These are phyloP conservation scores for Scartelaos histophorus DNA, from an alignment of 2,113 vertebrate genomes.

Conservation along the genomic window DNA sequence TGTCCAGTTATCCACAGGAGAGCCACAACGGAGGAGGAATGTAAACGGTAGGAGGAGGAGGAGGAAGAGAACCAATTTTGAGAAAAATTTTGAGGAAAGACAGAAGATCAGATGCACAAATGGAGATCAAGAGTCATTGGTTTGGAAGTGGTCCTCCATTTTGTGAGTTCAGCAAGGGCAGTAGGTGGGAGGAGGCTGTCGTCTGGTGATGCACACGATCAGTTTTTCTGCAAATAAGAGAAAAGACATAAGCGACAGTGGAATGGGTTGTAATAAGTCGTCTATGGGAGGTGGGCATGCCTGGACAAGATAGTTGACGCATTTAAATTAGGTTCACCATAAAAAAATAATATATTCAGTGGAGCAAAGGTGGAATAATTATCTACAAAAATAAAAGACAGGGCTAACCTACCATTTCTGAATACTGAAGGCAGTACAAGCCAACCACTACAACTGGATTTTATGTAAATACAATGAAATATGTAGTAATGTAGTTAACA, in stretches of 20 bases:
- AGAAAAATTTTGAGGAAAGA: constrained; percentile 29
- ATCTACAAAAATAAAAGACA: neutral
- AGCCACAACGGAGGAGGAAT: constrained; percentile 55
- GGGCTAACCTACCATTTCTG: neutral
- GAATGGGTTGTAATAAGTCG: neutral
- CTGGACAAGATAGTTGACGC: constrained; percentile 4
- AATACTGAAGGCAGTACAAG: neutral
- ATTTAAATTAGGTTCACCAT: constrained; percentile 14
- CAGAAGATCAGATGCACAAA: constrained; percentile 32
- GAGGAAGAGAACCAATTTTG: constrained; percentile 18
- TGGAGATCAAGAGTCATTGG: constrained; percentile 36
- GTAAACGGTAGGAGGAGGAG: constrained; percentile 38
- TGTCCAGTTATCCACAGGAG: constrained; percentile 53
- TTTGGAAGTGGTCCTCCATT: constrained; percentile 59
- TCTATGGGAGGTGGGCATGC: constrained; percentile 15
- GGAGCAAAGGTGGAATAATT: neutral
- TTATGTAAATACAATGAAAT: neutral
- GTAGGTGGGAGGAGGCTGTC: constrained; percentile 76
- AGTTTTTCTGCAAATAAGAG: constrained; percentile 74
- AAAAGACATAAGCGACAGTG: constrained; percentile 19
- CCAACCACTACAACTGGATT: neutral
- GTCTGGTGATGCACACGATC: constrained; percentile 78
- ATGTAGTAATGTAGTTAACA: neutral
- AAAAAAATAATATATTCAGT: neutral
- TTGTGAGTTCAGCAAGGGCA: constrained; percentile 75